These are phyloP conservation scores for Standfussiana lucernea DNA, from an alignment of 2,888 invertebrate genomes.

Conservation along the genomic window DNA sequence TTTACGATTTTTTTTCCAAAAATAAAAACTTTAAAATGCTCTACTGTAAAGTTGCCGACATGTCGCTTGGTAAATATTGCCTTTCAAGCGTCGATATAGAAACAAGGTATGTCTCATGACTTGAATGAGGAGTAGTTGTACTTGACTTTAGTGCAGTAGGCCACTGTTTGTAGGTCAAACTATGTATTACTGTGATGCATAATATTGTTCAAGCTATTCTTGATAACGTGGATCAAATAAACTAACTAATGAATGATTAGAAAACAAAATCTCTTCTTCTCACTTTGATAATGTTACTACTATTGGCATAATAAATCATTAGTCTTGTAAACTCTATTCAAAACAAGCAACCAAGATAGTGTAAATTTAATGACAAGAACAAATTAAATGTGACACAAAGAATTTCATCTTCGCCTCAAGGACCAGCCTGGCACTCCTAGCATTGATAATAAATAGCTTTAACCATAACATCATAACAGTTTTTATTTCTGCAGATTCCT, in stretches of 20 bases:
- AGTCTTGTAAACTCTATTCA: background rate
- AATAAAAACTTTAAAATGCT: too few species aligned
- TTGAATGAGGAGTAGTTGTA: slow-evolving; percentile 46
- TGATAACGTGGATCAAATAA: slow-evolving; percentile 28
- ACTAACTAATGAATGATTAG: background rate
- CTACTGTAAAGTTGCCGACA: too few species aligned
- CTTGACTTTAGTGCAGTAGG: slow-evolving; percentile 57
- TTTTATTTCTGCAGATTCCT: slow-evolving; percentile 8
- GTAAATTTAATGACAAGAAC: too few species aligned
- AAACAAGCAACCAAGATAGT: too few species aligned
- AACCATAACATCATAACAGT: background rate
- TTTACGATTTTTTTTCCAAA: too few species aligned
- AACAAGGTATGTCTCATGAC: slow-evolving; percentile 31
- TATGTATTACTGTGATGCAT: slow-evolving; percentile 33
- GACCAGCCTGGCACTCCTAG: background rate
- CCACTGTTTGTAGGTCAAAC: slow-evolving; percentile 54
- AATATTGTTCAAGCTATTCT: slow-evolving; percentile 8
- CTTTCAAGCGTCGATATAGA: background rate
- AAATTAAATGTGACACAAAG: background rate
- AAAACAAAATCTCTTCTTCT: background rate
- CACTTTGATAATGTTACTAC: background rate
- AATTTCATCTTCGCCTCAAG: background rate
- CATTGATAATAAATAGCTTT: slow-evolving; percentile 14
- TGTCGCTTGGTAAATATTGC: too few species aligned
- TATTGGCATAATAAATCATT: background rate